Percentiles rank a stretch among this genome's conserved stretches.
phyloP scores from a whole-genome alignment of 2,113 vertebrate genomes.

The Melierax canorus region DNA sequence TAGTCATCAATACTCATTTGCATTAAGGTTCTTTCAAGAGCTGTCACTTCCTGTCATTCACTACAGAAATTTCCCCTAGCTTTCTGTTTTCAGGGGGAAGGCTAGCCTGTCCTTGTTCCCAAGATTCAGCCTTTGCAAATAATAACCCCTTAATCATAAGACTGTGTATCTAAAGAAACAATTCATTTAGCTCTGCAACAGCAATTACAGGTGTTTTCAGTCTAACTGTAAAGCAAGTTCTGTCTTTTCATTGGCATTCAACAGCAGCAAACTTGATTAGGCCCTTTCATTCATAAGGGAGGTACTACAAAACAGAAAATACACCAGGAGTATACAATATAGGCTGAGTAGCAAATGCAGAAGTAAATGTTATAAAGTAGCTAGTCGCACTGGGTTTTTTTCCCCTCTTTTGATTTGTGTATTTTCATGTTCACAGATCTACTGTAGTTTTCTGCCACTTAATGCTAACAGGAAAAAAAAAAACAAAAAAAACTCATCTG shows the following conservation, averaged over 20 bases:
- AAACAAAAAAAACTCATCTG: neutral
- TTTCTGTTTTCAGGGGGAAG: neutral
- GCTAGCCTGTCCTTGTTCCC: neutral
- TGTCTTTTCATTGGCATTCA: neutral
- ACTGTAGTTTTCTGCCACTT: neutral
- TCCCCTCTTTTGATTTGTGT: neutral
- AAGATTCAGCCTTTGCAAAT: neutral
- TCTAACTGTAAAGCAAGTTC: neutral
- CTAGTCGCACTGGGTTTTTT: neutral
- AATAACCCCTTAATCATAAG: neutral
- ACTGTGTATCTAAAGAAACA: neutral
- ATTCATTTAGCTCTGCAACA: neutral
- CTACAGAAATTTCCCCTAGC: neutral
- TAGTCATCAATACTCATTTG: neutral
- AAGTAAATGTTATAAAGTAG: neutral
- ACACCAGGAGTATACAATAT: neutral
- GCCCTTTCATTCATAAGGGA: neutral
- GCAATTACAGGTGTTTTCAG: neutral
- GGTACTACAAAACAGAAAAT: neutral
- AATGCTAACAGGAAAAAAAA: neutral
- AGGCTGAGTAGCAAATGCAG: neutral
- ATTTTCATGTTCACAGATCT: slow-evolving; percentile 43
- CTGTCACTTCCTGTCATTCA: neutral
- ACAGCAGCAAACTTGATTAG: neutral
- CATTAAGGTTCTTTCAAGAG: neutral